phyloP scores from a whole-genome alignment of 2,113 vertebrate genomes.

The Mus pahari region DNA sequence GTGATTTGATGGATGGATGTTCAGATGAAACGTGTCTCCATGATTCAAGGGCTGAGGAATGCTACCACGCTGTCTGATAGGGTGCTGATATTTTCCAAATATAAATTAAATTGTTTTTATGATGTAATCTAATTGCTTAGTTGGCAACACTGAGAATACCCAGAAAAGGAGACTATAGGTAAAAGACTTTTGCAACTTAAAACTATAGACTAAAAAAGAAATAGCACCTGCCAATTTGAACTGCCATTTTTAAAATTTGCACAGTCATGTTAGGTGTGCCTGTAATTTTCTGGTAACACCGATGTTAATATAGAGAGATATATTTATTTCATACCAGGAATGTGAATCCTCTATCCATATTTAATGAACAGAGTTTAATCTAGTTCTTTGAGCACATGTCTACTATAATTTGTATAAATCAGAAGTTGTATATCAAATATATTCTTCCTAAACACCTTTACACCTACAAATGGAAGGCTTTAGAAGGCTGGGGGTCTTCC shows the following conservation, averaged over 20 bases:
- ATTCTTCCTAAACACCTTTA: not conserved
- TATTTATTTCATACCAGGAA: not conserved
- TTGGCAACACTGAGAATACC: not conserved
- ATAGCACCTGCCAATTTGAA: not conserved
- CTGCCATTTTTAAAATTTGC: not conserved
- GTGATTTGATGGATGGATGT: constrained; percentile 75
- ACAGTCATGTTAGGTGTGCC: not conserved
- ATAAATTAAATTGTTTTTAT: constrained; percentile 68
- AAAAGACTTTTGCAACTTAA: not conserved
- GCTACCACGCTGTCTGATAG: not conserved
- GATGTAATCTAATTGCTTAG: constrained; percentile 48
- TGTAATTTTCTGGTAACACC: not conserved
- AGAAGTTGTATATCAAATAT: not conserved
- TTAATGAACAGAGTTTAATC: not conserved
- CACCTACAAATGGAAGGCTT: not conserved
- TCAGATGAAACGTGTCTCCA: constrained; percentile 55
- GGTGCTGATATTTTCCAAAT: constrained; percentile 24
- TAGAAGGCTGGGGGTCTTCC: not conserved
- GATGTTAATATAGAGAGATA: not conserved
- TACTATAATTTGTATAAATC: not conserved
- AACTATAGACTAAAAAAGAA: not conserved
- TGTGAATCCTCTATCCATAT: not conserved
- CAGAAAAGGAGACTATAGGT: constrained; percentile 23
- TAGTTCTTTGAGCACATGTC: not conserved
- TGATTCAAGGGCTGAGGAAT: constrained; percentile 27